These are phyloP conservation scores for Enteromius paludinosus DNA, from an alignment of 2,797 vertebrate species.

Conservation along the genomic window DNA sequence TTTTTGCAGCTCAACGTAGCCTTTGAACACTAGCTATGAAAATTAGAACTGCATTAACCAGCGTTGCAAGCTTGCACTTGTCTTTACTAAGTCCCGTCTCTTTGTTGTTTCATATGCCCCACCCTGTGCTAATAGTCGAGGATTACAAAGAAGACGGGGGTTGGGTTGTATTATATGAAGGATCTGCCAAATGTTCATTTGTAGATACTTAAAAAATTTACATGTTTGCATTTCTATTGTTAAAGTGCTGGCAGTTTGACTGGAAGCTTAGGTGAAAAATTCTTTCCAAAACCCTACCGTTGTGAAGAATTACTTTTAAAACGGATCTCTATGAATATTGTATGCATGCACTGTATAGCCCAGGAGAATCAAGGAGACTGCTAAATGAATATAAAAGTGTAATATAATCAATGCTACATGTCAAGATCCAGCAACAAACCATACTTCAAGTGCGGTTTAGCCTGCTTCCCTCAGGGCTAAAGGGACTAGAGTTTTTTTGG, in stretches of 20 bases:
- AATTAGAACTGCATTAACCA: slow-evolving; percentile 64
- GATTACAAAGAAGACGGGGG: slow-evolving; percentile 45
- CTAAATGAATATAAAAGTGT: slow-evolving; percentile 23
- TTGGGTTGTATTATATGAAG: slow-evolving; percentile 34
- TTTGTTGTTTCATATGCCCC: slow-evolving; percentile 67
- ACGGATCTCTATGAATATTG: slow-evolving; percentile 15
- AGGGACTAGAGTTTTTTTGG: background rate
- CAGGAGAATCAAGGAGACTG: slow-evolving; percentile 29
- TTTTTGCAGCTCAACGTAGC: slow-evolving; percentile 55
- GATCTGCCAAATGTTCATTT: slow-evolving; percentile 11
- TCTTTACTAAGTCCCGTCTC: slow-evolving; percentile 64
- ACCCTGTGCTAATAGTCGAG: slow-evolving; percentile 67
- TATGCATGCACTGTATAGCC: slow-evolving; percentile 1
- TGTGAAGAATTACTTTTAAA: slow-evolving; percentile 12
- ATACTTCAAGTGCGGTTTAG: slow-evolving; percentile 18
- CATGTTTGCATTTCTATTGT: background rate
- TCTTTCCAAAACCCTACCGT: background rate
- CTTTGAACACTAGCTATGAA: slow-evolving; percentile 68
- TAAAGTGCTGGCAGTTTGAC: background rate
- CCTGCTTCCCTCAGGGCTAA: slow-evolving; percentile 39
- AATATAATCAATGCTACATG: slow-evolving; percentile 20
- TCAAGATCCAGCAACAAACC: slow-evolving; percentile 28
- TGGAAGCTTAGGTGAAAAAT: slow-evolving; percentile 9
- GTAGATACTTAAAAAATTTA: background rate
- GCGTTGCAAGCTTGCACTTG: slow-evolving; percentile 70